These are phyloP conservation scores for Centrocercus urophasianus DNA, from an alignment of 2,113 vertebrate species.

Conservation along the genomic window DNA sequence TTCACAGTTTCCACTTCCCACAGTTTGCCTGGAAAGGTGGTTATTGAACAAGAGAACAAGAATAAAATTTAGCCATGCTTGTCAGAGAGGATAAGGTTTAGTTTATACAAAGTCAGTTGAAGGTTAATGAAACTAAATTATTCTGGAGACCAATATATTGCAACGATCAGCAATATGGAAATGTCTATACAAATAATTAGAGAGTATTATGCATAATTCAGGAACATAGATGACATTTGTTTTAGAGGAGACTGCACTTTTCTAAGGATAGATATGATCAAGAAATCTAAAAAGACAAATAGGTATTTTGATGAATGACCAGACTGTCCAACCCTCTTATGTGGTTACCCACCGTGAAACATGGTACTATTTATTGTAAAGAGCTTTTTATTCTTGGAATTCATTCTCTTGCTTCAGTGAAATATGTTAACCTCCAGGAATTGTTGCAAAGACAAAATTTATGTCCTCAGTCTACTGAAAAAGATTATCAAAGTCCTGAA, in stretches of 20 bases:
- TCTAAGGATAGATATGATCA: not conserved
- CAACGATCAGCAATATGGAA: slow-evolving; percentile 5
- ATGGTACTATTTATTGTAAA: not conserved
- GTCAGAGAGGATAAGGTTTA: not conserved
- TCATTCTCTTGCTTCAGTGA: not conserved
- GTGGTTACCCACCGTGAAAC: not conserved
- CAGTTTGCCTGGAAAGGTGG: not conserved
- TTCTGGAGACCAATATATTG: not conserved
- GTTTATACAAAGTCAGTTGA: not conserved
- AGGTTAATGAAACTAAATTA: not conserved
- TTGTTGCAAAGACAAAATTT: not conserved
- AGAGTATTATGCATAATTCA: slow-evolving; percentile 13
- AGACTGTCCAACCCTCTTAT: not conserved
- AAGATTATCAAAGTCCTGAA: not conserved
- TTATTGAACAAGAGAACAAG: not conserved
- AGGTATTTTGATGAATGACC: not conserved
- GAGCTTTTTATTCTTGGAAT: not conserved
- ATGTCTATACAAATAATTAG: slow-evolving; percentile 1
- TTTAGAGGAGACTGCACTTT: not conserved
- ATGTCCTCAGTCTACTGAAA: not conserved
- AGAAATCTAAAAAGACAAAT: not conserved
- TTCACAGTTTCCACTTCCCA: not conserved
- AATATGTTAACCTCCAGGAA: not conserved
- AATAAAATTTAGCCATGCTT: not conserved
- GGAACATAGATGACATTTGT: not conserved